Conservation (phyloP, 2,797 vertebrate genomes). For the Hyperoplus lanceolatus region DNA sequence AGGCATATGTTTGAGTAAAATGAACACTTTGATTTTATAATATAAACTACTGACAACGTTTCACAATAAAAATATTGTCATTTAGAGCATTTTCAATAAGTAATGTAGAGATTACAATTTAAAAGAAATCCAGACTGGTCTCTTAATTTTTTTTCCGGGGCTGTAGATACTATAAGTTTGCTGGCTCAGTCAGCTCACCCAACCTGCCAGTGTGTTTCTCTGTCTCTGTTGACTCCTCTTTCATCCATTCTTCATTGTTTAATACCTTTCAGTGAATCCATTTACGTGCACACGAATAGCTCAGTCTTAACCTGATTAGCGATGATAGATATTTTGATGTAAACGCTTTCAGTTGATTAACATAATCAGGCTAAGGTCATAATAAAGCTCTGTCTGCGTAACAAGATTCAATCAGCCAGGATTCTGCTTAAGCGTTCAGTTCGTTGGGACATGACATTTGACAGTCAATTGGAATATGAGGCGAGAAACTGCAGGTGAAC, state of each 20-base stretch:
- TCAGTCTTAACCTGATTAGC: slow-evolving; percentile 53
- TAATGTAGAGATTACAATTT: too few relatives aligned
- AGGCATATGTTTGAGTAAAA: too few relatives aligned
- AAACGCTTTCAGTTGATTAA: slow-evolving; percentile 60
- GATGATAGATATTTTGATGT: slow-evolving; percentile 41
- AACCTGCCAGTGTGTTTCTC: slow-evolving; percentile 11
- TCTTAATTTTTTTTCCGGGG: too few relatives aligned
- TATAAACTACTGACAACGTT: too few relatives aligned
- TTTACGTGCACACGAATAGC: slow-evolving; percentile 32
- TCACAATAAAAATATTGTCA: too few relatives aligned
- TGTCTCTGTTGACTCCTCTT: slow-evolving; percentile 4
- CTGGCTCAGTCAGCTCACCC: not conserved
- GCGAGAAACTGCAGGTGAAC: too few relatives aligned
- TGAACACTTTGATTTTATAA: too few relatives aligned
- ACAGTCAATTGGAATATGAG: too few relatives aligned
- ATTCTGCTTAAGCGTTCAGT: slow-evolving; percentile 18
- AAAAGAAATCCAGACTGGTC: too few relatives aligned
- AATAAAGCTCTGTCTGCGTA: slow-evolving; percentile 47
- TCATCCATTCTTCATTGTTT: slow-evolving; percentile 19
- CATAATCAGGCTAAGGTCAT: slow-evolving; percentile 55
- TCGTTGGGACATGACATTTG: slow-evolving; percentile 5
- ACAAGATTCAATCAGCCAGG: slow-evolving; percentile 54
- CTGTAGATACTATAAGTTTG: too few relatives aligned
- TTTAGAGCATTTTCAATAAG: too few relatives aligned
- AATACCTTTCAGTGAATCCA: slow-evolving; percentile 26